phyloP scores from a whole-genome alignment of 2,113 vertebrate species.

The Heptranchias perlo region DNA sequence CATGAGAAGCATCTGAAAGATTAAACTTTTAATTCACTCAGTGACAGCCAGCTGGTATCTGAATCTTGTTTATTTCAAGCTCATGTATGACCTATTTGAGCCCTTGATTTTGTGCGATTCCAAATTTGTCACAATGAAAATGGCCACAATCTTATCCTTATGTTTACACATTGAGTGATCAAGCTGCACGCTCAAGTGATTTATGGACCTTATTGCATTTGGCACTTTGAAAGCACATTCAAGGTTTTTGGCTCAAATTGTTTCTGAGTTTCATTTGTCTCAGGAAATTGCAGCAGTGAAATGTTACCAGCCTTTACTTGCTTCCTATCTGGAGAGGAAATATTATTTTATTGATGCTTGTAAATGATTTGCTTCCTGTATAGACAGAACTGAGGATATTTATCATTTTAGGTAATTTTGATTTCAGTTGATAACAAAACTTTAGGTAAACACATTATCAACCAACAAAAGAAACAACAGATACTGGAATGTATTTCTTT shows the following conservation, averaged over 20 bases:
- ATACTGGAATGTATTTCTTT: neutral
- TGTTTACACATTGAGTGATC: neutral
- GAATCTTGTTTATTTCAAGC: neutral
- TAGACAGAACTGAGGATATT: neutral
- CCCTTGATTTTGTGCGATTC: neutral
- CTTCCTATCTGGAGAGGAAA: neutral
- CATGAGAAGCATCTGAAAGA: neutral
- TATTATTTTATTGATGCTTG: neutral
- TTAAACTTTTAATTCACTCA: neutral
- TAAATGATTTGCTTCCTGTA: neutral
- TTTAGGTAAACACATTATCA: neutral
- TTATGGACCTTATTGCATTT: neutral
- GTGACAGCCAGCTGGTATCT: neutral
- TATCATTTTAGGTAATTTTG: neutral
- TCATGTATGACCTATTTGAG: neutral
- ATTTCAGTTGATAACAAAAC: constrained; percentile 18
- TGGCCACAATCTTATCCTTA: neutral
- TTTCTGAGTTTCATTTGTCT: neutral
- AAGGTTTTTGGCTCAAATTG: constrained; percentile 14
- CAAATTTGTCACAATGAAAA: neutral
- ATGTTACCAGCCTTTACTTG: neutral
- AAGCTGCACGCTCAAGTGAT: neutral
- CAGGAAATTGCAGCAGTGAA: neutral
- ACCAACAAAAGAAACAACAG: neutral
- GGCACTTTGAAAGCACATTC: neutral